Evolutionary conservation across 2,113 vertebrate species (phyloP).

Genomic region (Lichenostomus cassidix): DNA sequence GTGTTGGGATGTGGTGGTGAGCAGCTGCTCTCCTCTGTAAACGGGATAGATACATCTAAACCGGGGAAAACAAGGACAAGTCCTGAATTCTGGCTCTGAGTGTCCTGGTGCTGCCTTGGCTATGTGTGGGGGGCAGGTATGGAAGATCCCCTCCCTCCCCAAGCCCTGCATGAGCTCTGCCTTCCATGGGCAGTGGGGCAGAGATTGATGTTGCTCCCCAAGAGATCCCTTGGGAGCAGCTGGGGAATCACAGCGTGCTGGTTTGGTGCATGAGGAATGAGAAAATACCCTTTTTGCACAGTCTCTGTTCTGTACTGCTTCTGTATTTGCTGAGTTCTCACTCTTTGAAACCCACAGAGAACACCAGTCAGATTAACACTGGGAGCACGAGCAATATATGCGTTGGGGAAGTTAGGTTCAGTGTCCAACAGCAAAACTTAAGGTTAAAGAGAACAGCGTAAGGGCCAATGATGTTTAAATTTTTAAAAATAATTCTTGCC

Average conservation of each 20-base stretch:
- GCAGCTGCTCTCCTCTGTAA: not conserved
- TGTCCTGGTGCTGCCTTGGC: not conserved
- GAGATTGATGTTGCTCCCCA: not conserved
- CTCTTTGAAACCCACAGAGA: not conserved
- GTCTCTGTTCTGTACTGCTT: not conserved
- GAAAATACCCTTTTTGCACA: not conserved
- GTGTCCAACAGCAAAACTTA: not conserved
- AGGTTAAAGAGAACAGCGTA: not conserved
- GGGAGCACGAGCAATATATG: not conserved
- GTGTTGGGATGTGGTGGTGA: not conserved
- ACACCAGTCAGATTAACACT: not conserved
- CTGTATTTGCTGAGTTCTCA: not conserved
- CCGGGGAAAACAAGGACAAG: not conserved
- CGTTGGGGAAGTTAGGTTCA: not conserved
- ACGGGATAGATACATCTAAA: not conserved
- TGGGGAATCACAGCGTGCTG: not conserved
- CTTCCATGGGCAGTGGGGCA: not conserved
- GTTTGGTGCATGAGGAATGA: not conserved
- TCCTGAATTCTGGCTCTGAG: not conserved
- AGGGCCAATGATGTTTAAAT: slow-evolving; percentile 6
- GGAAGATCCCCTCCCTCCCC: not conserved
- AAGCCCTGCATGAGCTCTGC: not conserved
- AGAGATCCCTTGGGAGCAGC: not conserved
- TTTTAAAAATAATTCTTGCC: slow-evolving; percentile 1
- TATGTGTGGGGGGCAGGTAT: fast-evolving